Evolutionary conservation across 1,140 invertebrate species (phyloP), one percentile per base, ranked within the genome.

Genomic region (Eurosta solidaginis): DNA sequence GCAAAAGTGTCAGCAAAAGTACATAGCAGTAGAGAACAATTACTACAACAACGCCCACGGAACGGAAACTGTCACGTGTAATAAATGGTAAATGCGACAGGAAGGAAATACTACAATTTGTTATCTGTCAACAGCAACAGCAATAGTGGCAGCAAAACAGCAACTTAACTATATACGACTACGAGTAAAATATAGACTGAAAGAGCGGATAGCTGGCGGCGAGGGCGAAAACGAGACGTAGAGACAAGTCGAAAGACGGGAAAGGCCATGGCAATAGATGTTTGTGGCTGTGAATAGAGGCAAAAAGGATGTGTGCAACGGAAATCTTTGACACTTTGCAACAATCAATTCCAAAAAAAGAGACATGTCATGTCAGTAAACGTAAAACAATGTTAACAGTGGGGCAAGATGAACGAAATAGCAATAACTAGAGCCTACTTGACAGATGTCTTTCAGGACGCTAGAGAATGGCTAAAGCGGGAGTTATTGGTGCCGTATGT

Each of bases 71-170:
- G 59, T 68, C 59, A 68, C 59, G 59, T 68, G 59, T 68, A 68
- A 68, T 68, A 68, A 68, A 68, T 68, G 59, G 59, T 68, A 68
- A 68, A 68, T 42, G 59, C 33, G 33, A 68, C 59, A 68, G 59
- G 59, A 68, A 68, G 59, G 59, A 68, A 68, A 68, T 33, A 68
- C 59, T 68, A 68, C 59, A 68, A 68, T 68, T 68, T 68, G 59
- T 68, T 68, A 68, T 68, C 59, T 68, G 59, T 68, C 59, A 68
- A 68, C 59, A 10, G 59, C 59, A 68, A 68, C 59, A 68, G 59
- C 59, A 36, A 68, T 40, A 68, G 33, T 68, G 59, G 59, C 59
- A 68, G 59, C 59, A 68, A 29, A 33, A 33, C 33, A 40, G 49
- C 20, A 63, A 54, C 52, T 54, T 4, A 54, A 54, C n/a, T 36